Evolutionary conservation across 2,797 vertebrate species (phyloP).

Genomic region (Muscicapa comitata): DNA sequence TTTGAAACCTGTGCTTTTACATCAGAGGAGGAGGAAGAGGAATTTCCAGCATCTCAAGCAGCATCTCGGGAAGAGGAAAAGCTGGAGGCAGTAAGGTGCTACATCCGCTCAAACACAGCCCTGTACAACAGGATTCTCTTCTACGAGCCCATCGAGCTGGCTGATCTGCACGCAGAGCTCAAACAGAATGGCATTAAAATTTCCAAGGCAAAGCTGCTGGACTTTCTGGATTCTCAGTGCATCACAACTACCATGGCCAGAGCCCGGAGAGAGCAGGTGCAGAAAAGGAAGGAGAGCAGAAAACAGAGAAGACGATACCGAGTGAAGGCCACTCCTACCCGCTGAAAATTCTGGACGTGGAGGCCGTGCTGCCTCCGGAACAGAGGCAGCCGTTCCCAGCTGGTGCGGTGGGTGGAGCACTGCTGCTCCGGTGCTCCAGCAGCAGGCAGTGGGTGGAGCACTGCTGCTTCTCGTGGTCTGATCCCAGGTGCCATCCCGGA

Average conservation of each 20-base stretch:
- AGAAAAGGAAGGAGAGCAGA: neutral
- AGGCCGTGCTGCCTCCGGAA: neutral
- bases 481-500: neutral
- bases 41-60: conserved; percentile 80
- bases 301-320: neutral
- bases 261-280: conserved; percentile 65
- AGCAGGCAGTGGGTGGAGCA: neutral
- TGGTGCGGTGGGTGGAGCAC: neutral
- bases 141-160: conserved; percentile 89
- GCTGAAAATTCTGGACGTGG: accelerated
- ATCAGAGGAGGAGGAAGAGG: conserved; percentile 76
- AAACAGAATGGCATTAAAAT: conserved; percentile 84
- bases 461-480: neutral
- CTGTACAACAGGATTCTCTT: conserved; percentile 84
- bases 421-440: neutral
- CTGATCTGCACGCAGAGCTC: conserved; percentile 80
- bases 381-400: neutral
- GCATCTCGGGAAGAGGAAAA: conserved; percentile 69
- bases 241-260: conserved; percentile 90
- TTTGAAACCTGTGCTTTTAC: conserved; percentile 57
- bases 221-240: conserved; percentile 91
- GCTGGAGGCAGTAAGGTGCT: conserved; percentile 77
- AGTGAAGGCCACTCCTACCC: neutral
- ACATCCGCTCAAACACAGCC: conserved; percentile 79
- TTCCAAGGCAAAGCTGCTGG: conserved; percentile 81